Evolutionary conservation across 53 echinoderm and acorn worm species (phyloP), one percentile per base, ranked within the genome.

Genomic region (Astropecten irregularis): DNA sequence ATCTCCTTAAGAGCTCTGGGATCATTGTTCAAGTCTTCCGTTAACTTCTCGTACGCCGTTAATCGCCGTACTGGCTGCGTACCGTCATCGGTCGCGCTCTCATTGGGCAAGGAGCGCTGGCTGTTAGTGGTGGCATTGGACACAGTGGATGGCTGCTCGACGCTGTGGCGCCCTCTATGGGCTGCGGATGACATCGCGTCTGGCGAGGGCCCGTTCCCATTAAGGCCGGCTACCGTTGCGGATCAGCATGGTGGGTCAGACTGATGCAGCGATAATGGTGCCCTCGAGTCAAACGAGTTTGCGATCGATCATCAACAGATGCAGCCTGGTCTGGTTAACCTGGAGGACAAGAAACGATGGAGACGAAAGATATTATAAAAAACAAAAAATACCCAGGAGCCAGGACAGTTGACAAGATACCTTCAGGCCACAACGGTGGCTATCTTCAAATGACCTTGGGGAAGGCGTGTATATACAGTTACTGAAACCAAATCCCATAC

Each of bases 11-110:
- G 84, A 2, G 88, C 90, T 30, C 90, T 64, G 1, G 92, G 87
- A 66, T 97, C 97, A 69, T 94, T 92, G 90, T 89, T 97, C 83
- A 97, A 65, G 54, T 97, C 97, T 26, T 87, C 87, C 16, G 77
- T 91, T 15, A 93, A 86, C 54, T 91, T 90, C 71, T 97, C 94
- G 52, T 97, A 97, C 4, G 94, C 87, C 0, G 97, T 94, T 36
- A 97, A 66, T 30, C 90, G 87, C 39, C 68, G 63, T 9, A 83
- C 86, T 0, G 72, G 68, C 34, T n/a, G 28, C n/a, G 67, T 16
- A n/a, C 61, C 71, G 21, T 60, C 82, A 23, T 82, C 46, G 10
- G 46, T 27, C 0, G 63, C 71, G 29, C 19, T 71, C 32, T 82
- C 88, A 29, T 88, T 82, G 3, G 70, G 82, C 23, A 82, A 56